phyloP scores from a whole-genome alignment of 1,140 invertebrate genomes.

The Euwallacea fornicatus region DNA sequence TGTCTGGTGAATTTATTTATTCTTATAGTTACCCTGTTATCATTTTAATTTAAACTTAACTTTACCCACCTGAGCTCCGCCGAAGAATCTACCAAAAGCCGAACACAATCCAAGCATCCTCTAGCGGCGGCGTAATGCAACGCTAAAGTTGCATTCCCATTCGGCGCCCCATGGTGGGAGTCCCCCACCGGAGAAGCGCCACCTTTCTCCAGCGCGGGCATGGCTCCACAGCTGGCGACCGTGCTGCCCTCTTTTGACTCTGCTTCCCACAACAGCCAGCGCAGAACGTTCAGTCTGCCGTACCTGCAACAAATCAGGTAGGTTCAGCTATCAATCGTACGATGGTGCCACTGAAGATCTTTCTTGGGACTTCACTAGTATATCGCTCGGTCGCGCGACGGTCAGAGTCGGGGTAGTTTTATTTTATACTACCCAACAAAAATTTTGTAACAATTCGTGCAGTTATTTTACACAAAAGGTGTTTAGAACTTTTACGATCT shows the following conservation, averaged over 20 bases:
- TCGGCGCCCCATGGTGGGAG: conserved; percentile 31
- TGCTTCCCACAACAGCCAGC: conserved; percentile 63
- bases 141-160: conserved; percentile 65
- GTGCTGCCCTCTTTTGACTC: conserved; percentile 45
- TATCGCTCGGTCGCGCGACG: no score
- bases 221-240: conserved; percentile 39
- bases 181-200: conserved; percentile 44
- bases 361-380: no score
- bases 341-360: not conserved
- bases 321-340: not conserved
- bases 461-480: no score
- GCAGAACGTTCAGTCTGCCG: conserved; percentile 59
- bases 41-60: no score
- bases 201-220: conserved; percentile 55
- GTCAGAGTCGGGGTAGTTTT: no score
- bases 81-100: conserved; percentile 74
- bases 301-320: conserved; percentile 54
- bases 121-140: conserved; percentile 83
- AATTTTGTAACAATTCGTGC: no score
- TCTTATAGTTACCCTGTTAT: no score
- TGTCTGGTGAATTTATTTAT: no score
- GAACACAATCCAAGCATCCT: conserved; percentile 81
- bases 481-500: no score
- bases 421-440: no score
- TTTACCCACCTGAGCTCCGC: conserved; percentile 68